Conservation (phyloP, 1,140 invertebrate species). For the Ooceraea biroi region DNA sequence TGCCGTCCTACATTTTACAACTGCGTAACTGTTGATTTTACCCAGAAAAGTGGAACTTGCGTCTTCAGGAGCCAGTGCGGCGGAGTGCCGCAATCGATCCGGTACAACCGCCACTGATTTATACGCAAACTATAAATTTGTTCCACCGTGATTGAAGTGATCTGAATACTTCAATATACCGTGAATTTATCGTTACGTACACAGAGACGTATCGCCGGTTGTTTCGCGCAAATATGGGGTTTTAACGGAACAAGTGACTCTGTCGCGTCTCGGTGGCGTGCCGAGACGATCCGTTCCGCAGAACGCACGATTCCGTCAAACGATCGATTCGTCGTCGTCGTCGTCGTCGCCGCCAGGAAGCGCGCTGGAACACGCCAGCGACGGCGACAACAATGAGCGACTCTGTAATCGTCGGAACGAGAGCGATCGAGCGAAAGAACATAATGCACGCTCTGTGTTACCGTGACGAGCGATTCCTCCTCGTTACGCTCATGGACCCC, state of each 20-base stretch:
- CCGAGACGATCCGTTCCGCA: neutral
- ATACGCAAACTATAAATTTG: too few species aligned
- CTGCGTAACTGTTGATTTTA: constrained; percentile 5
- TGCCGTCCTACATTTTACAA: too few species aligned
- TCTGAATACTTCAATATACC: too few species aligned
- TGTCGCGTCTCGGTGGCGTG: neutral
- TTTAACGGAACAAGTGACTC: constrained; percentile 9
- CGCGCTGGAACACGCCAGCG: constrained; percentile 10
- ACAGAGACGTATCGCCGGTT: too few species aligned
- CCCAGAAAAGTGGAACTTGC: neutral
- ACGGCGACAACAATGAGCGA: constrained; percentile 62
- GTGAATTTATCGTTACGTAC: too few species aligned
- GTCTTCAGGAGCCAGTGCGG: neutral
- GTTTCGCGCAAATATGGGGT: too few species aligned
- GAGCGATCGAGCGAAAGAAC: constrained; percentile 74
- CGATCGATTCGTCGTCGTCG: neutral
- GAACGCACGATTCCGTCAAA: neutral
- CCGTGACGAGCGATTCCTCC: constrained; percentile 77
- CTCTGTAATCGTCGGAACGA: constrained; percentile 76
- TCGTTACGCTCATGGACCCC: constrained; percentile 77
- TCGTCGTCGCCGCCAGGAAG: constrained; percentile 11
- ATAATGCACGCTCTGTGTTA: constrained; percentile 80
- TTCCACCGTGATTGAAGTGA: too few species aligned
- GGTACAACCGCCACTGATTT: too few species aligned
- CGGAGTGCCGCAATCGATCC: too few species aligned